Conservation (phyloP, 2,888 invertebrate species). For the Polydesmus complanatus region DNA sequence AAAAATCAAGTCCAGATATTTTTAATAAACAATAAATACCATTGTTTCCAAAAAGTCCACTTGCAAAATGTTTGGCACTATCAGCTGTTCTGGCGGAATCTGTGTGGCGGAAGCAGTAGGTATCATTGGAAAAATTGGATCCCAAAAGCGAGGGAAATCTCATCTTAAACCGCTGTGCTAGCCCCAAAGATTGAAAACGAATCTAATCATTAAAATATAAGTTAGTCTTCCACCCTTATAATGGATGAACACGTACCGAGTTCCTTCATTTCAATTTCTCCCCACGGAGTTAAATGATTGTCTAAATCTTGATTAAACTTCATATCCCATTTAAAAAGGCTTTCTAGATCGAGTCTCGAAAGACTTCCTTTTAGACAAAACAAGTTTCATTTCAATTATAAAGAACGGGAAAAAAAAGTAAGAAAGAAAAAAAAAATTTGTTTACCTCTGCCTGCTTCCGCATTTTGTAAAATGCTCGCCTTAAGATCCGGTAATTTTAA, state of each 20-base stretch:
- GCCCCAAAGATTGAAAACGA: not conserved
- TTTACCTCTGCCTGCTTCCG: slow-evolving; percentile 43
- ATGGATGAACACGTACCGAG: slow-evolving; percentile 10
- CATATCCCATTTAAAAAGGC: slow-evolving; percentile 7
- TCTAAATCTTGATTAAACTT: slow-evolving; percentile 3
- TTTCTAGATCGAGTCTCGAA: not conserved
- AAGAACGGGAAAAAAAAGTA: no score
- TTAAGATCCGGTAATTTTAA: slow-evolving; percentile 43
- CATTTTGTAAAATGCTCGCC: slow-evolving; percentile 50
- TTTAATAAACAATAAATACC: not conserved
- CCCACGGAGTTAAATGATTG: slow-evolving; percentile 13
- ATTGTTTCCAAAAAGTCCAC: slow-evolving; percentile 9
- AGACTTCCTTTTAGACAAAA: slow-evolving; percentile 3
- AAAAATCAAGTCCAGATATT: not conserved
- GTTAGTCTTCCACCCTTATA: not conserved
- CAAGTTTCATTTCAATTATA: not conserved
- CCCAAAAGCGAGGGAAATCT: slow-evolving; percentile 15
- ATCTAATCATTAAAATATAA: not conserved
- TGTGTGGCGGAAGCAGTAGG: slow-evolving; percentile 14
- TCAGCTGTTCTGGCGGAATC: slow-evolving; percentile 15
- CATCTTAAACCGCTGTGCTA: slow-evolving; percentile 16
- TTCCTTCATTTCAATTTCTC: slow-evolving; percentile 14
- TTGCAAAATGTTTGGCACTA: slow-evolving; percentile 14
- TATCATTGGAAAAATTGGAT: slow-evolving; percentile 1
- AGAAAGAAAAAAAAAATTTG: no score